Conservation (phyloP, 2,888 invertebrate species). For the Syrphus vitripennis region DNA sequence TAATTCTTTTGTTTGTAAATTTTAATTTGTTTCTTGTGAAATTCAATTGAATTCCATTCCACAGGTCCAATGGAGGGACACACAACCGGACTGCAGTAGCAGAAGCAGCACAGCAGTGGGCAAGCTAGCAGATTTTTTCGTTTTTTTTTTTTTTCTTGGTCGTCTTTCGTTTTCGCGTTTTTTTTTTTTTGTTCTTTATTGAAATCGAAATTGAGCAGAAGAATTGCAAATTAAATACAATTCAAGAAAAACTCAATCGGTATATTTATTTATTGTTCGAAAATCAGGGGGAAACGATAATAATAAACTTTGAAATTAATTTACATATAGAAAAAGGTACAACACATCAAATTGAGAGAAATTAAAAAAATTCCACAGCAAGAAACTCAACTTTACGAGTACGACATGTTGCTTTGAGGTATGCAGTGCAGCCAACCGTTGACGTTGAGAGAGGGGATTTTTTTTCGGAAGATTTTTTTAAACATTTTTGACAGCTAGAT, state of each 20-base stretch:
- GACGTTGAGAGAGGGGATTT: slow-evolving; percentile 23
- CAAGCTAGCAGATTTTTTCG: slow-evolving; percentile 8
- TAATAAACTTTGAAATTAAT: slow-evolving; percentile 59
- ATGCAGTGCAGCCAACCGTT: slow-evolving; percentile 61
- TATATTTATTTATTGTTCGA: neutral
- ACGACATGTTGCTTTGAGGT: slow-evolving; percentile 70
- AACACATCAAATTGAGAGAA: slow-evolving; percentile 62
- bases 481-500: slow-evolving; percentile 31
- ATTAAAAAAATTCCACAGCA: slow-evolving; percentile 66
- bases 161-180: slow-evolving; percentile 20
- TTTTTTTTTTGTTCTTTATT: neutral
- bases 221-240: neutral
- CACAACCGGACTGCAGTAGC: slow-evolving; percentile 65
- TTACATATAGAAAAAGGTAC: slow-evolving; percentile 67
- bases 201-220: neutral
- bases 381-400: slow-evolving; percentile 19
- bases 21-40: neutral
- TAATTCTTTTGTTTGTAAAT: neutral
- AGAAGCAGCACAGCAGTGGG: slow-evolving; percentile 56
- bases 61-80: slow-evolving; percentile 45
- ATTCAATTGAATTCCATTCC: slow-evolving; percentile 43
- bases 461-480: slow-evolving; percentile 20
- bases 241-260: neutral
- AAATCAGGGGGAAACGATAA: slow-evolving; percentile 42
- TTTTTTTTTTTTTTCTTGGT: neutral